These are phyloP conservation scores for Mareca penelope DNA, from an alignment of 2,797 vertebrate species.

Conservation along the genomic window DNA sequence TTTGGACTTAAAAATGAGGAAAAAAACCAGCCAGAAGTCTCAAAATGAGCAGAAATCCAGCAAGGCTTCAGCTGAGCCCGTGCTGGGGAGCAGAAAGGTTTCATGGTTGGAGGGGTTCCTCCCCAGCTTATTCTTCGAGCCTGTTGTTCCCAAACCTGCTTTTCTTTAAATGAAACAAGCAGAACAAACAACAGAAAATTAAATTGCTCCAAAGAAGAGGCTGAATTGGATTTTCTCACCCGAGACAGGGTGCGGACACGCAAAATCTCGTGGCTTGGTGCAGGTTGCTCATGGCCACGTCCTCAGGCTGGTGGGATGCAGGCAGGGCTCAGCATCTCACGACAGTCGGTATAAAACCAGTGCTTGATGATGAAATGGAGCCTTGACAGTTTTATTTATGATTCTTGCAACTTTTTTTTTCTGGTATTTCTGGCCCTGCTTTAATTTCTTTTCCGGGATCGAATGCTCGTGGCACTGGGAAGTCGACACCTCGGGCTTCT, in stretches of 20 bases:
- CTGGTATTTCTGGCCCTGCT: conserved; percentile 13
- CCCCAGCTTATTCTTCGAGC: background rate
- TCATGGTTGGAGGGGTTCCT: background rate
- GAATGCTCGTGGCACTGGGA: background rate
- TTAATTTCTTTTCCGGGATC: conserved; percentile 30
- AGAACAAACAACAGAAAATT: no score
- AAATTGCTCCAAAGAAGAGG: background rate
- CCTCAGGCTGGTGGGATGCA: background rate
- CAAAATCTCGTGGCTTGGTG: background rate
- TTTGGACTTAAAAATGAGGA: background rate
- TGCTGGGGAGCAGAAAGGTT: background rate
- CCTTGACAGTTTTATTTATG: background rate
- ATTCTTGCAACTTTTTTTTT: background rate
- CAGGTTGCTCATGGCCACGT: background rate
- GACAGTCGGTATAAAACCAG: background rate
- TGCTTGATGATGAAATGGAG: background rate
- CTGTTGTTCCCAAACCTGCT: background rate
- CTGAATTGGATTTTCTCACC: background rate
- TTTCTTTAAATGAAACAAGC: background rate
- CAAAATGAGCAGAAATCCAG: background rate
- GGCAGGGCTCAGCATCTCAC: background rate
- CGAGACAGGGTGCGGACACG: background rate
- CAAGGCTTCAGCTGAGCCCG: background rate
- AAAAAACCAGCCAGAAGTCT: background rate
- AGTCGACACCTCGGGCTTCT: conserved; percentile 35